These are phyloP conservation scores for Petrosia ficiformis DNA, from an alignment of 37 sponge, comb jelly and placozoan species.

Conservation along the genomic window DNA sequence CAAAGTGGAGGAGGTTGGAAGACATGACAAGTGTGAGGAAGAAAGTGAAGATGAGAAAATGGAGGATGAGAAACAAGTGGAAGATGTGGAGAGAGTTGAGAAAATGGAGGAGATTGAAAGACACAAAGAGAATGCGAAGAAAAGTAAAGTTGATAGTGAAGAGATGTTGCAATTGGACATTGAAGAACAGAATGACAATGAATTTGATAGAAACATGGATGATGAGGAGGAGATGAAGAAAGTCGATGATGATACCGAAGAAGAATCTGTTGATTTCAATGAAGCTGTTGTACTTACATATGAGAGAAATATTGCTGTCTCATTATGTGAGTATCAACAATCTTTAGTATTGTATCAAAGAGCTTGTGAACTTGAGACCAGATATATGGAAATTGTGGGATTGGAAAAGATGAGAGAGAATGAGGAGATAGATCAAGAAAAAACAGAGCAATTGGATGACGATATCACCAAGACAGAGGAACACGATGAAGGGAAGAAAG, in stretches of 20 bases:
- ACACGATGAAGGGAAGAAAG: background rate
- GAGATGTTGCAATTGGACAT: background rate
- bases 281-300: too few species aligned
- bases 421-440: conserved; percentile 4
- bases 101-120: too few species aligned
- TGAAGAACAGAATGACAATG: background rate
- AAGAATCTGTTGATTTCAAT: background rate
- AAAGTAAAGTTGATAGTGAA: background rate
- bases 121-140: too few species aligned
- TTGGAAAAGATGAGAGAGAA: background rate
- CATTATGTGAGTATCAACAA: too few species aligned
- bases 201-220: background rate
- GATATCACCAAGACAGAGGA: background rate
- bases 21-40: too few species aligned
- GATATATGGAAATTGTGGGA: background rate
- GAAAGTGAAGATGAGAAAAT: too few species aligned
- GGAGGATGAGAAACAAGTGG: too few species aligned
- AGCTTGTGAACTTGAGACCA: background rate
- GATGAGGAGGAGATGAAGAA: background rate
- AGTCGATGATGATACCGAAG: background rate
- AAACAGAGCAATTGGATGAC: background rate
- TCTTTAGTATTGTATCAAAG: too few species aligned
- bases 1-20: background rate
- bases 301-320: too few species aligned
- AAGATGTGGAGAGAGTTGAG: too few species aligned